These are phyloP conservation scores for Piaya cayana DNA, from an alignment of 2,113 vertebrate genomes.

Conservation along the genomic window DNA sequence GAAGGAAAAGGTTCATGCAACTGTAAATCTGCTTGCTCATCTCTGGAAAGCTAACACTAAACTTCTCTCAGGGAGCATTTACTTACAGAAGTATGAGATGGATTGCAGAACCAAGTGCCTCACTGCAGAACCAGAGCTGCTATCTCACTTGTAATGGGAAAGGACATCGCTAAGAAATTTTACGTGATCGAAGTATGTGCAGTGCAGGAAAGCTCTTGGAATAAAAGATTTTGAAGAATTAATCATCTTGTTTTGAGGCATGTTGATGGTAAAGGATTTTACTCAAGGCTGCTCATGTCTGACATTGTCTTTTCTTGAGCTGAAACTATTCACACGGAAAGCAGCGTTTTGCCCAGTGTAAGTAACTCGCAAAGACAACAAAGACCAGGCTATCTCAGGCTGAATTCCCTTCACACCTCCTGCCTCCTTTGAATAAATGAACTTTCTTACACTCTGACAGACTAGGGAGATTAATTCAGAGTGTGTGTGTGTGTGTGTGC, in stretches of 20 bases:
- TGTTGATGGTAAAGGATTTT: constrained; percentile 4
- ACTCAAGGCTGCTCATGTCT: background rate
- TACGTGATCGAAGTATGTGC: background rate
- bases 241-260: constrained; percentile 1
- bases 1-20: background rate
- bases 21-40: background rate
- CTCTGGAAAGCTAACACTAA: background rate
- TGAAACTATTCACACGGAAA: background rate
- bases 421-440: constrained; percentile 44
- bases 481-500: constrained; percentile 44
- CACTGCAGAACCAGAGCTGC: background rate
- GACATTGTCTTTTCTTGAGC: background rate
- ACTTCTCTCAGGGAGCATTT: background rate
- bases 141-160: background rate
- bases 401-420: background rate
- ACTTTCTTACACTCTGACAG: constrained; percentile 41
- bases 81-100: background rate
- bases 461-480: constrained; percentile 62
- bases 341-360: background rate
- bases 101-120: background rate
- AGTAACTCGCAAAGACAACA: constrained; percentile 5
- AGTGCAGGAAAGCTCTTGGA: constrained; percentile 7
- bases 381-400: background rate
- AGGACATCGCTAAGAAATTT: background rate
- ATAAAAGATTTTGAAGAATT: background rate